These are phyloP conservation scores for Pantala flavescens DNA, from an alignment of 1,140 invertebrate genomes.

Conservation along the genomic window DNA sequence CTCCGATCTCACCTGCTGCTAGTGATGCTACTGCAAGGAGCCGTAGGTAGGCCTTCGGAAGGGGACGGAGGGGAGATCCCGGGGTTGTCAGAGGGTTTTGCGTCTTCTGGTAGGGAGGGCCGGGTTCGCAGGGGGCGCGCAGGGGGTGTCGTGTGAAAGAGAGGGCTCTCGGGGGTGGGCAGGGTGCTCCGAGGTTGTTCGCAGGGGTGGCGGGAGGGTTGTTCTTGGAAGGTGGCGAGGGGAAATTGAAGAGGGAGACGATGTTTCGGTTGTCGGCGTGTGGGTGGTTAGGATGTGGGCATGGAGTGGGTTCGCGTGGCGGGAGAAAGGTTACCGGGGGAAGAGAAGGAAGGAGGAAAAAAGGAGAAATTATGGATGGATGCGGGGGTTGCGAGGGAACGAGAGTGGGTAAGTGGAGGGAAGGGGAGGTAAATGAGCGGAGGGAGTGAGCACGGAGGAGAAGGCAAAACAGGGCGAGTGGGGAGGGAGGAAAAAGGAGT, in stretches of 20 bases:
- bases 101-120: background rate
- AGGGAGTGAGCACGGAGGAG: background rate
- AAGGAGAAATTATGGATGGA: background rate
- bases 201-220: too few relatives aligned
- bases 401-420: background rate
- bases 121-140: background rate
- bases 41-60: background rate
- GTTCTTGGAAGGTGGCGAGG: too few relatives aligned
- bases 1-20: constrained; percentile 6
- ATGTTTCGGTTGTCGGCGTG: too few relatives aligned
- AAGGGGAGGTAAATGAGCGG: background rate
- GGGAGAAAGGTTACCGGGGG: too few relatives aligned
- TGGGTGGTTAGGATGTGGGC: too few relatives aligned
- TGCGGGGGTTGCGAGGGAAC: background rate
- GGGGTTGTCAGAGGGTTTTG: too few relatives aligned
- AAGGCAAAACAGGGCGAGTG: too few relatives aligned
- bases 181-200: too few relatives aligned
- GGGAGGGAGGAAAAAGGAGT: too few relatives aligned
- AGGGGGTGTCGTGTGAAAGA: background rate
- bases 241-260: too few relatives aligned
- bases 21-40: constrained; percentile 7
- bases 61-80: background rate
- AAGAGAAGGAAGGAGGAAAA: too few relatives aligned
- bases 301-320: too few relatives aligned
- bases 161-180: background rate